Percentiles rank a stretch among this genome's conserved stretches.
Evolutionary conservation across 2,888 invertebrate genomes (phyloP).

Genomic region (Tridacna crocea): DNA sequence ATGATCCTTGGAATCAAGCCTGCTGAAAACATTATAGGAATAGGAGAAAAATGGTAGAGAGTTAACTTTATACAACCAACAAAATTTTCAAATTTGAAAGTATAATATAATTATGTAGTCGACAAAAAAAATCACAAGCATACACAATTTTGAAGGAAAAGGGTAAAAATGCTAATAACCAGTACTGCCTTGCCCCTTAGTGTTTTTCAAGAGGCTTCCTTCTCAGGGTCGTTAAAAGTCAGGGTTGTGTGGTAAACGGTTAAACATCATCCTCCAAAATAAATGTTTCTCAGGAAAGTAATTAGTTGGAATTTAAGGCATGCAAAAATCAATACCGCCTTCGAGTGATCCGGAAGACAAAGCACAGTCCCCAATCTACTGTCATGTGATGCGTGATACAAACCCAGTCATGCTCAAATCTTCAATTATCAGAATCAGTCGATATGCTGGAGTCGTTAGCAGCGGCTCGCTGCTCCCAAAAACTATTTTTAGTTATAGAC

Average conservation of each 20-base stretch:
- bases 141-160: too few species aligned
- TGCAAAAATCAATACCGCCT: slow-evolving; percentile 27
- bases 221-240: too few species aligned
- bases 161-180: too few species aligned
- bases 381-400: slow-evolving; percentile 37
- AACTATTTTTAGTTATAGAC: slow-evolving; percentile 7
- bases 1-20: too few species aligned
- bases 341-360: slow-evolving; percentile 28
- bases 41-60: too few species aligned
- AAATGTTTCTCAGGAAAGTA: slow-evolving; percentile 22
- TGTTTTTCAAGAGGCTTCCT: too few species aligned
- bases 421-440: slow-evolving; percentile 33
- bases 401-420: slow-evolving; percentile 35
- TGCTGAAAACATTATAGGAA: too few species aligned
- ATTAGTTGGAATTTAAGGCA: slow-evolving; percentile 20
- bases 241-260: background rate
- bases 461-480: slow-evolving; percentile 12
- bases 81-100: too few species aligned
- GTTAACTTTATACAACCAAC: too few species aligned
- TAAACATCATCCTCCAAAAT: background rate
- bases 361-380: slow-evolving; percentile 29
- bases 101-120: too few species aligned
- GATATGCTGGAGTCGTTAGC: slow-evolving; percentile 19
- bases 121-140: too few species aligned
- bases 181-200: too few species aligned